These are phyloP conservation scores for Xenentodon cancila DNA, from an alignment of 2,797 vertebrate species.

Conservation along the genomic window DNA sequence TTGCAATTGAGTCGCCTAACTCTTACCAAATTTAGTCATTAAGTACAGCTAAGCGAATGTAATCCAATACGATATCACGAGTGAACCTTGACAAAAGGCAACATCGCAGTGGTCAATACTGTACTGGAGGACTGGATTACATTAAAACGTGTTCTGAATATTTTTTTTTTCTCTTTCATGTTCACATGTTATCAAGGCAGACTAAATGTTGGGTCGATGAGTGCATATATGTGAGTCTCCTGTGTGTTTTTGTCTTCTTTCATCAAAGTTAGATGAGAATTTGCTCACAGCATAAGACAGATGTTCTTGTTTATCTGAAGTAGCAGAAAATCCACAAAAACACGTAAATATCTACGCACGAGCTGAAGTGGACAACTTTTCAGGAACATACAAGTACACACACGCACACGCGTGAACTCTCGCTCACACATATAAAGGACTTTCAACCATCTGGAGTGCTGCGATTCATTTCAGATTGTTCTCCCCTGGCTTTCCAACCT, in stretches of 20 bases:
- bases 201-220: not conserved
- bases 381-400: conserved; percentile 23
- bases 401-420: not conserved
- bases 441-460: conserved; percentile 75
- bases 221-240: not conserved
- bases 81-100: not conserved
- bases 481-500: conserved; percentile 71
- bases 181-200: not conserved
- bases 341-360: conserved; percentile 49
- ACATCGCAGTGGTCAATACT: no score
- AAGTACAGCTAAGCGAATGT: not conserved
- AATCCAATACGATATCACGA: not conserved
- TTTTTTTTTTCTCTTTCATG: not conserved
- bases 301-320: conserved; percentile 61
- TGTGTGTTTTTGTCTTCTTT: conserved; percentile 23
- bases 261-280: conserved; percentile 35
- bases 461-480: conserved; percentile 77
- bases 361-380: conserved; percentile 42
- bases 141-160: not conserved
- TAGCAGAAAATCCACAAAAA: conserved; percentile 48
- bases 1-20: conserved; percentile 35
- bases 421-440: conserved; percentile 34
- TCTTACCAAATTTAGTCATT: conserved; percentile 9
- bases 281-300: conserved; percentile 42
- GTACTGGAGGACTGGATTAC: not conserved